phyloP scores from a whole-genome alignment of 2,888 invertebrate genomes.

The Erebia palarica region DNA sequence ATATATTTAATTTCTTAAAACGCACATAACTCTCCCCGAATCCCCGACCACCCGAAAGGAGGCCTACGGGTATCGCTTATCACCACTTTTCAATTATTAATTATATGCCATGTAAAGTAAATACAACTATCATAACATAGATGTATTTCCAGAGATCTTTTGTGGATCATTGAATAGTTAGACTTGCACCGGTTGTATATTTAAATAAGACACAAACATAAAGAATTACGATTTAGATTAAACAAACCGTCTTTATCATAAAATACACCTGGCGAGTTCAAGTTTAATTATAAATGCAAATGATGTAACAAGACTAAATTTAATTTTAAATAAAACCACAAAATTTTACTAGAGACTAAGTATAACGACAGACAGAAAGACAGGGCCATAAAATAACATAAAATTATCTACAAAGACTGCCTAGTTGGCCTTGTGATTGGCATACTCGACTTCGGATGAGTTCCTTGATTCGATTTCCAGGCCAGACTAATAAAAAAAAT shows the following conservation, averaged over 20 bases:
- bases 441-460: no score
- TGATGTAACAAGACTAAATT: conserved; percentile 18
- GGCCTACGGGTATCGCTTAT: no score
- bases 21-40: no score
- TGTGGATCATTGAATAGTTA: conserved; percentile 25
- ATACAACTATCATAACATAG: neutral
- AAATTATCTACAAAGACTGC: neutral
- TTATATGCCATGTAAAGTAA: no score
- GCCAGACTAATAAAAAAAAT: no score
- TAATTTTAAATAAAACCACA: neutral
- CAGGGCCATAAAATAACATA: neutral
- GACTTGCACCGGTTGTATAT: conserved; percentile 27
- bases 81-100: no score
- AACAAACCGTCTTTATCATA: conserved; percentile 20
- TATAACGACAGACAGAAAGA: neutral
- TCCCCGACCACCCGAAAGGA: no score
- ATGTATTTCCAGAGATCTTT: conserved; percentile 15
- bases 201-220: conserved; percentile 34
- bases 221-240: conserved; percentile 19
- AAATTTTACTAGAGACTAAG: neutral
- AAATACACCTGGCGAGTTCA: conserved; percentile 25
- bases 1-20: no score
- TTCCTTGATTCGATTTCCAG: no score
- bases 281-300: conserved; percentile 15
- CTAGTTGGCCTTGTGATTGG: no score